These are phyloP conservation scores for Charadrius vociferus DNA, from an alignment of 2,113 vertebrate genomes.

Conservation along the genomic window DNA sequence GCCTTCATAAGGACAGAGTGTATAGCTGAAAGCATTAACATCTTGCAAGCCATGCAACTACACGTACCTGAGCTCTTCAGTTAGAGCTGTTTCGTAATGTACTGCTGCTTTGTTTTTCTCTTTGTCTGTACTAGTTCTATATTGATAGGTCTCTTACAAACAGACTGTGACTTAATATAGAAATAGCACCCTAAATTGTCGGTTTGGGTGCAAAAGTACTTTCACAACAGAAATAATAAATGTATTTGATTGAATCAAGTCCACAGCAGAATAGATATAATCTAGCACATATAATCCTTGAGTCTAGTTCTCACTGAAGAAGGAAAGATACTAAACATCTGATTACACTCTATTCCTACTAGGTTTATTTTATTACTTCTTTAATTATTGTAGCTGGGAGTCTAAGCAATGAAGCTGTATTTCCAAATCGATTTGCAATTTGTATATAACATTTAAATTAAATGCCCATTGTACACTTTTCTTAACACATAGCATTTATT, in stretches of 20 bases:
- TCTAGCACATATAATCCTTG: not conserved
- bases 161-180: not conserved
- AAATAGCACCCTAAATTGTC: not conserved
- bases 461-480: not conserved
- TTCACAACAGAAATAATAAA: not conserved
- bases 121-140: not conserved
- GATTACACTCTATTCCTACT: not conserved
- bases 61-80: not conserved
- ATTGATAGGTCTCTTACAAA: not conserved
- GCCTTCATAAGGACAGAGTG: not conserved
- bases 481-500: not conserved
- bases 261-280: not conserved
- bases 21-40: not conserved
- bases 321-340: not conserved
- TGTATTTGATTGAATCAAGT: not conserved
- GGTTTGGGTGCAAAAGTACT: not conserved
- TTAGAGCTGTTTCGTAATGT: not conserved
- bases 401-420: not conserved
- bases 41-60: not conserved
- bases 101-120: not conserved
- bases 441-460: not conserved
- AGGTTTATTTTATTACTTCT: not conserved
- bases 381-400: not conserved
- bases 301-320: not conserved
- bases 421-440: not conserved